Base-by-base conservation (phyloP, 35 echinoderm and acorn worm genomes). In the Apostichopus parvimensis region DNA sequence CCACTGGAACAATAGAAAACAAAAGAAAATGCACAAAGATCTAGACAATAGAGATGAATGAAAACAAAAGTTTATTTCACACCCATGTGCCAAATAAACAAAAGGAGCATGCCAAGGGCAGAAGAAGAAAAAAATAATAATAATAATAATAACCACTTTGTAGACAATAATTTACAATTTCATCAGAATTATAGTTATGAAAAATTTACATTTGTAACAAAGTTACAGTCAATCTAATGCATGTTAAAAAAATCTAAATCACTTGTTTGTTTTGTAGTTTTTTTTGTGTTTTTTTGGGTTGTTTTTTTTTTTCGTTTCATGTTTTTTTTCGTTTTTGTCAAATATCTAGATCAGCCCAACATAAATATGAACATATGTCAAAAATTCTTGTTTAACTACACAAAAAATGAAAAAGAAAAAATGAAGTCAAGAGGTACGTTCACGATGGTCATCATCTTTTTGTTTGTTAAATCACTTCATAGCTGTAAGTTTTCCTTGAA, bases 141-240 rank as follows among this genome's bases (percentile, higher is more conserved):
- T 87, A 87, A 87, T 87, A 87, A 85, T 85, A 85, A 87, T 87
- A 87, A 87, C 85, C 85, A 87, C 85, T 87, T 87, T 87, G 85
- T 87, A 87, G 85, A 87, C 85, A 87, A 87, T 87, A 87, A 87
- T 87, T 87, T 87, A 87, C 85, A 87, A 87, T 87, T 87, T 87
- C 85, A 87, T 87, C 85, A 87, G 85, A 87, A 87, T 87, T 87
- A 87, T 87, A 87, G 85, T 87, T 87, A 87, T 87, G 85, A 87
- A 87, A 87, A 87, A 87, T 87, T 87, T 87, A 87, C 85, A 87
- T 87, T 87, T 87, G 85, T 87, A 87, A 87, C 85, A 87, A 87
- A 87, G 85, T 87, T 87, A 87, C 85, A 87, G 57, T 87, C 58
- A 62, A 87, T 87, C 85, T 87, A 87, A 87, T 87, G 85, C 85